phyloP scores from a whole-genome alignment of 2,797 vertebrate genomes.

The Harpagifer antarcticus region DNA sequence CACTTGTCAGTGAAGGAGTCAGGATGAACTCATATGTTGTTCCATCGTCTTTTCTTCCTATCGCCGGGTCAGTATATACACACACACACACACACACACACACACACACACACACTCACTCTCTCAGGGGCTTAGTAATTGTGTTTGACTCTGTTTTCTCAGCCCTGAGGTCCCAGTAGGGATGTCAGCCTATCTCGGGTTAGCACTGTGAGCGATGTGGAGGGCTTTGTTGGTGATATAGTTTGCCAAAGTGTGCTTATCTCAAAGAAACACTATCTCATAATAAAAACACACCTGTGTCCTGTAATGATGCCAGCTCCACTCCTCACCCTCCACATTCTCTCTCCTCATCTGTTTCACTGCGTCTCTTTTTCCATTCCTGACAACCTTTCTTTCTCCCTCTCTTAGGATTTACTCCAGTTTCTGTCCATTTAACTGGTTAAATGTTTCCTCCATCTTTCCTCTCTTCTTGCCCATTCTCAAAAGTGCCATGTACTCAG shows the following conservation, averaged over 20 bases:
- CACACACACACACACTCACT: conserved; percentile 15
- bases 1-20: conserved; percentile 45
- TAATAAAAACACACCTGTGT: conserved; percentile 77
- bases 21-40: conserved; percentile 71
- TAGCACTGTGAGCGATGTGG: conserved; percentile 34
- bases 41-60: conserved; percentile 35
- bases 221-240: conserved; percentile 39
- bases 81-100: conserved; percentile 21
- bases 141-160: conserved; percentile 44
- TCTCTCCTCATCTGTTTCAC: conserved; percentile 21
- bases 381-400: background rate
- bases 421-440: conserved; percentile 18
- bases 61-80: conserved; percentile 33
- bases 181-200: conserved; percentile 46
- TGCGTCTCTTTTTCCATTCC: conserved; percentile 9
- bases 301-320: conserved; percentile 48
- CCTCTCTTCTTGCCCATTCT: background rate
- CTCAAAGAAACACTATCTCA: conserved; percentile 45
- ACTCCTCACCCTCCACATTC: conserved; percentile 11
- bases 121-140: conserved; percentile 14
- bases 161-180: conserved; percentile 43
- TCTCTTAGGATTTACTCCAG: conserved; percentile 37
- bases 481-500: background rate
- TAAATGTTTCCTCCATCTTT: background rate
- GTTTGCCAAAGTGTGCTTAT: conserved; percentile 47